Base-by-base conservation (phyloP, 2,113 vertebrate species). In the Takifugu bimaculatus region DNA sequence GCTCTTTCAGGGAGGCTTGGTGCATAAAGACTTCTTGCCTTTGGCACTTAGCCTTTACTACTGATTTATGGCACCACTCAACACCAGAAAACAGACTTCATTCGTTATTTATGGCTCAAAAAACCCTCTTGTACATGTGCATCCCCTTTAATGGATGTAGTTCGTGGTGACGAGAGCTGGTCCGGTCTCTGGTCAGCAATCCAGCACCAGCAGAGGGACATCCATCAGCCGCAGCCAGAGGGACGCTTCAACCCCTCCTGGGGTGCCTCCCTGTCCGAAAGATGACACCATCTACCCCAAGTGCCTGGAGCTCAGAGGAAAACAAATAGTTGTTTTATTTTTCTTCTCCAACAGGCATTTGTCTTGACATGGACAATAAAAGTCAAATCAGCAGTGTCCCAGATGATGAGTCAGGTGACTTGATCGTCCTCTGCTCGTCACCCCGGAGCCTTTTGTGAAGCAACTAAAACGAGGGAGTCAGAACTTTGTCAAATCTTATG, bases 211-310 rank as follows among this genome's bases (percentile, higher is more conserved):
- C 42, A 44, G 50, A 80, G 63, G 50, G 50, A 53, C 65, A 80
- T 83, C 55, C 70, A 80, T 87, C 82, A 81, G 55, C 14, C 39
- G 13, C 4, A 27, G 79, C 83, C 82, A 65, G 67, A 66, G 79
- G 72, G 79, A 74, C 6, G 52, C 68, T 67, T 71, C 57, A 54
- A 50, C 56, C 35, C 50, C 75, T 65, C 57, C 71, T 75, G 74
- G 74, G 83, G 74, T 80, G 84, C 84, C 79, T 79, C 70, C 63
- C 50, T 60, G 83, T 82, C 87, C 89, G 86, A 88, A 85, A 89
- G 72, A 85, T 72, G 75, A 90, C 80, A 85, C 77, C 54, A 64
- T 78, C 77, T 72, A 29, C 58, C n/a, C 15, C 3, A 44, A 63
- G 50, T 55, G 80, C 89, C 84, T 83, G 66, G 71, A 50, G 82